These are phyloP conservation scores for Cryptomyrus ogoouensis DNA, from an alignment of 2,113 vertebrate genomes.

Conservation along the genomic window DNA sequence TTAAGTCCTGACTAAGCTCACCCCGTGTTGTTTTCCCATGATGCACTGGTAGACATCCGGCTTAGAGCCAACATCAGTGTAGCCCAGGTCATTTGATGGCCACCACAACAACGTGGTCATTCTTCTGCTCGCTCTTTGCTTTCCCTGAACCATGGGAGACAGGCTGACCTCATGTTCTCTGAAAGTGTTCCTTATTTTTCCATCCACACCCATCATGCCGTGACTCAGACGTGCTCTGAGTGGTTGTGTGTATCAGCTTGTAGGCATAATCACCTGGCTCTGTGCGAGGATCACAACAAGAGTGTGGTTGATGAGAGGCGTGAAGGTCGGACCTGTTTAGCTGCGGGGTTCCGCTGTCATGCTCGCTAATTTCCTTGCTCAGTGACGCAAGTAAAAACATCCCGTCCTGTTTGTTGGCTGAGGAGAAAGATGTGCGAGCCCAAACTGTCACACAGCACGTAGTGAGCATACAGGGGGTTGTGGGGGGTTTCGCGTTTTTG, in stretches of 20 bases:
- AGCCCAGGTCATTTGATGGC: neutral
- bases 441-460: neutral
- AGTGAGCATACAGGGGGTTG: neutral
- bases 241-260: neutral
- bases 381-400: constrained; percentile 10
- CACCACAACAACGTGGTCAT: neutral
- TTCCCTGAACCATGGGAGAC: neutral
- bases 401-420: constrained; percentile 9
- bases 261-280: neutral
- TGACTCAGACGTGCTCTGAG: constrained; percentile 6
- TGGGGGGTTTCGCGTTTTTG: neutral
- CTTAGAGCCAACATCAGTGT: neutral
- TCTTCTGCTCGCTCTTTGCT: neutral
- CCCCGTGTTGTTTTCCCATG: neutral
- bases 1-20: neutral
- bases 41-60: neutral
- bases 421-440: neutral
- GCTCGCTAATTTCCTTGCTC: constrained; percentile 2
- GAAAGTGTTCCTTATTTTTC: constrained; percentile 3
- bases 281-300: constrained; percentile 1
- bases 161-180: neutral
- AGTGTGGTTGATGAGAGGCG: neutral
- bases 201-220: neutral
- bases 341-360: constrained; percentile 1
- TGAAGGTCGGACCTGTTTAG: neutral